Evolutionary conservation across 2,797 vertebrate genomes (phyloP).

Genomic region (Amblyopsis hoosieri): DNA sequence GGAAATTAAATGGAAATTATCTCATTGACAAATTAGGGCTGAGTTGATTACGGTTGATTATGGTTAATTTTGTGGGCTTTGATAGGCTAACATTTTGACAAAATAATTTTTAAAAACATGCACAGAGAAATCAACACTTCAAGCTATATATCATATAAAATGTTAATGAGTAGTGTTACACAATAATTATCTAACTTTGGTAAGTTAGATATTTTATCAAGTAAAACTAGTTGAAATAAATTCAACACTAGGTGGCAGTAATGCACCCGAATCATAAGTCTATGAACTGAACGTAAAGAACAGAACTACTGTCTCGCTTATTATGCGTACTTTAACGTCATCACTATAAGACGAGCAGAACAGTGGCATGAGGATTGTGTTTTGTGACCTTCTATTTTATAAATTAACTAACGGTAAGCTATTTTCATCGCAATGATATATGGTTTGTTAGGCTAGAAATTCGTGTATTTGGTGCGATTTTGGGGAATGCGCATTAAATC

Average conservation of each 20-base stretch:
- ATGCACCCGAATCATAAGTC: too few relatives aligned
- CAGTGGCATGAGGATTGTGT: constrained; percentile 38
- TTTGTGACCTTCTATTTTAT: constrained; percentile 63
- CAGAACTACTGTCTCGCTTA: constrained; percentile 16
- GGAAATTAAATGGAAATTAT: constrained; percentile 1
- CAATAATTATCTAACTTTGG: too few relatives aligned
- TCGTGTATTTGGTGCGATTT: rapidly evolving
- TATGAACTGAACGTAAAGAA: too few relatives aligned
- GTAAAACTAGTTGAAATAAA: too few relatives aligned
- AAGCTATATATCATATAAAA: too few relatives aligned
- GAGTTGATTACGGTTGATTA: neutral
- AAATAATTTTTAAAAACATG: constrained; percentile 2
- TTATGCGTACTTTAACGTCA: constrained; percentile 64
- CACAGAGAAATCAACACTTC: neutral
- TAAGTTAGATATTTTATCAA: too few relatives aligned
- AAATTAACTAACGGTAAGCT: neutral
- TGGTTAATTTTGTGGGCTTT: constrained; percentile 11
- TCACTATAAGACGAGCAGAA: constrained; percentile 47
- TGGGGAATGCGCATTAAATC: too few relatives aligned
- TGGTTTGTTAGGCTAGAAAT: neutral
- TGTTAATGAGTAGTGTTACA: too few relatives aligned
- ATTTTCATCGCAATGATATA: neutral
- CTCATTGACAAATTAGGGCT: constrained; percentile 9
- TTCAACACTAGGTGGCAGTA: too few relatives aligned
- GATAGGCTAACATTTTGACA: neutral